A percentile compares a stretch with the other conserved stretches of the same genome.
Evolutionary conservation across 2,888 invertebrate genomes (phyloP).

Genomic region (Polyommatus icarus): DNA sequence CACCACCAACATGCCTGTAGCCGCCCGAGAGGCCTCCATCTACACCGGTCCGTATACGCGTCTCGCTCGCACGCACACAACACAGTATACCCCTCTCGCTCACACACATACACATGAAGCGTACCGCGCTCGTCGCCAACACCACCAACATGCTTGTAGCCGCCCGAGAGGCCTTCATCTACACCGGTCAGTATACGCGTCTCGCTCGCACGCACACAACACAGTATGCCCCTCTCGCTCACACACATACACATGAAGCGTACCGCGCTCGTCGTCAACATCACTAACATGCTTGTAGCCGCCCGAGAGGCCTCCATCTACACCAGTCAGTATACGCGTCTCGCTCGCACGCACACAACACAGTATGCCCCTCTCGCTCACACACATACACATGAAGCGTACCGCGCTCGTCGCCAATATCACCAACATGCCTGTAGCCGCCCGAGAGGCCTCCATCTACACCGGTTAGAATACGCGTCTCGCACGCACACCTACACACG

Average conservation of each 20-base stretch:
- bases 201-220: not conserved
- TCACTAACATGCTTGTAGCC: constrained; percentile 99
- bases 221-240: not conserved
- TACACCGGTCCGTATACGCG: constrained; percentile 87
- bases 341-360: too few species aligned
- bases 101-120: constrained; percentile 93
- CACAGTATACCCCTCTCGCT: too few species aligned
- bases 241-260: constrained; percentile 91
- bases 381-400: constrained; percentile 90
- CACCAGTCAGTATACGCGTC: constrained; percentile 82
- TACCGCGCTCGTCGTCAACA: constrained; percentile 99
- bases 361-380: too few species aligned
- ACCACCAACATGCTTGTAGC: constrained; percentile 99
- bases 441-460: constrained; percentile 99
- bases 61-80: too few species aligned
- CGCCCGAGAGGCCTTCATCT: constrained; percentile 99
- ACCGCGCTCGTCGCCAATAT: constrained; percentile 99
- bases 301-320: constrained; percentile 99
- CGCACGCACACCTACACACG: not conserved
- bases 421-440: constrained; percentile 99
- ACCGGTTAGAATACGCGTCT: constrained; percentile 82
- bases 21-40: constrained; percentile 99
- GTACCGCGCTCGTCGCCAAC: constrained; percentile 99
- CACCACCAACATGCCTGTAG: too few species aligned
- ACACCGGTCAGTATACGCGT: constrained; percentile 85